Evolutionary conservation across 2,113 vertebrate genomes (phyloP).

Genomic region (Nerophis ophidion): DNA sequence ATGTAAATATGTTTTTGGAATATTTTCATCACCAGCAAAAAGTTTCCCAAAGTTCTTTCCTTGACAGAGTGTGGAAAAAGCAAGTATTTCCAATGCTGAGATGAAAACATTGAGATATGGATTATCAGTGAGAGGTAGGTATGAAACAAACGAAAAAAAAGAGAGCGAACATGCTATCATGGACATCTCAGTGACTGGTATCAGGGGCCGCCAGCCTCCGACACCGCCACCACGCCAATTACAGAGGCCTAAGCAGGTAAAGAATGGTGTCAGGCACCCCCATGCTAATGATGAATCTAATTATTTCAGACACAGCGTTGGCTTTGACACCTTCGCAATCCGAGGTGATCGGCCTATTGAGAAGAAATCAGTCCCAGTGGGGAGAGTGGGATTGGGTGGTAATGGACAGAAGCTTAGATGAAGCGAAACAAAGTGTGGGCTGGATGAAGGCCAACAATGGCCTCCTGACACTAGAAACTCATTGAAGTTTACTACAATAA

Average conservation of each 20-base stretch:
- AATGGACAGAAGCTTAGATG: conserved; percentile 29
- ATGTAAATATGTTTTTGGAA: conserved; percentile 10
- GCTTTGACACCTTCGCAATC: conserved; percentile 43
- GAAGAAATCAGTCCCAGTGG: conserved; percentile 47
- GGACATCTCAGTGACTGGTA: conserved; percentile 30
- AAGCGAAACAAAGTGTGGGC: conserved; percentile 24
- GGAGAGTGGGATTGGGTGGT: conserved; percentile 12
- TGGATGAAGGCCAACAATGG: conserved; percentile 14
- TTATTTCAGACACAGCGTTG: conserved; percentile 63
- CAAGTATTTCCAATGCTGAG: conserved; percentile 28
- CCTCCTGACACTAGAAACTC: conserved; percentile 14
- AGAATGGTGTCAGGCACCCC: conserved; percentile 34
- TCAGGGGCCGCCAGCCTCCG: conserved; percentile 36
- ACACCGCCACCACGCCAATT: conserved; percentile 46
- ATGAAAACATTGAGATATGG: conserved; percentile 25
- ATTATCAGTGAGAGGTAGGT: conserved; percentile 21
- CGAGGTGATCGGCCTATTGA: conserved; percentile 45
- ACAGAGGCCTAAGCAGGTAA: conserved; percentile 47
- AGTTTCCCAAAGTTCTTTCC: conserved; percentile 43
- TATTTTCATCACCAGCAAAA: conserved; percentile 40
- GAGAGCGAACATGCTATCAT: conserved; percentile 44
- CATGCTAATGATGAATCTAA: conserved; percentile 62
- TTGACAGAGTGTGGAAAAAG: conserved; percentile 29
- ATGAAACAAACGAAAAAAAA: conserved; percentile 42
- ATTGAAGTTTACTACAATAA: background rate